Evolutionary conservation across 2,888 invertebrate species (phyloP), one percentile per base, ranked within the genome.

Genomic region (Dinocampus coccinellae): DNA sequence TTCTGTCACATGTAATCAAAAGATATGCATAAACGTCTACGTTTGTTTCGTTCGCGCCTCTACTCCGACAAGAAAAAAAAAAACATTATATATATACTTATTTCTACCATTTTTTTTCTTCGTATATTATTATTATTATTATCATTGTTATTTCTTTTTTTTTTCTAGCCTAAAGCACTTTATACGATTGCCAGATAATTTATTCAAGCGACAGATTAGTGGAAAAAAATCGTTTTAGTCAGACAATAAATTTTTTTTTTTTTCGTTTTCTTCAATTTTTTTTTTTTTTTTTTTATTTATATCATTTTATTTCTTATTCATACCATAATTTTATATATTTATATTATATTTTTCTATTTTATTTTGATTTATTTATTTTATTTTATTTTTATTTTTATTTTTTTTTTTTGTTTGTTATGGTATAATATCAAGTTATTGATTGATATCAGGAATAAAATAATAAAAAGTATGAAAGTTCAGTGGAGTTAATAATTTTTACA

Each of bases 111-210:
- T 7, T 3, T 33, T 34, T 6, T 58, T 10, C n/a, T 33, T 20
- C n/a, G n/a, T 11, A 24, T 11, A 22, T n/a, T n/a, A n/a, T n/a
- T n/a, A n/a, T n/a, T n/a, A n/a, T n/a, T n/a, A n/a, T n/a, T n/a
- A n/a, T n/a, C n/a, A n/a, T n/a, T n/a, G n/a, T n/a, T n/a, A n/a
- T n/a, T n/a, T n/a, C n/a, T n/a, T n/a, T n/a, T 11, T 24, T 55
- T 29, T 16, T 58, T 29, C 9, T 47, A 47, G 47, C 20, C 47
- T 13, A n/a, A n/a, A 58, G 58, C 33, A 58, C 58, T 58, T 58
- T 58, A 58, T 58, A n/a, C n/a, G 29, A 58, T 58, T 26, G 33
- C 58, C 10, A 58, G 33, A 58, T 58, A 29, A 58, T 33, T 55
- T 55, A 55, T 24, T 55, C 24, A 2, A 53, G 26, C n/a, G 13